Percentiles rank a stretch among this genome's conserved stretches.
phyloP scores from a whole-genome alignment of 2,113 vertebrate species.

The Baryphthengus martii region DNA sequence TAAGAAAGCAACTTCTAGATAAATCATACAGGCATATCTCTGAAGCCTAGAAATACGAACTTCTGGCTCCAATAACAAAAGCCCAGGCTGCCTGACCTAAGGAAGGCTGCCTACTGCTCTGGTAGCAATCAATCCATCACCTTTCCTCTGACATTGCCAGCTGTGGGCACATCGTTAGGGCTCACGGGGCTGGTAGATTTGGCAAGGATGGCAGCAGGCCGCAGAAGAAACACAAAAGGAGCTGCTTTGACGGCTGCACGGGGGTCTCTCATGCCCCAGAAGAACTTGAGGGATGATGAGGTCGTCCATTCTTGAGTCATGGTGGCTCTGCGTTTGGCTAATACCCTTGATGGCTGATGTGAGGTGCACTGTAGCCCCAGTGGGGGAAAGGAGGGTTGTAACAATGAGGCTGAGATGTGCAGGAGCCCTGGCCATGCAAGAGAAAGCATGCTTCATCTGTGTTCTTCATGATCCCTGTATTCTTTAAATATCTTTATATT shows the following conservation, averaged over 20 bases:
- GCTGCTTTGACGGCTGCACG: background rate
- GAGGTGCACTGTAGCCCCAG: background rate
- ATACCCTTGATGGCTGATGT: background rate
- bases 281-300: background rate
- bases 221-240: background rate
- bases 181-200: background rate
- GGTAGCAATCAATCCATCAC: background rate
- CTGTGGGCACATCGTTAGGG: background rate
- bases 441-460: background rate
- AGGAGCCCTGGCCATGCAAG: background rate
- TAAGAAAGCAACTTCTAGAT: conserved; percentile 39
- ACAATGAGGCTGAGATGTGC: background rate
- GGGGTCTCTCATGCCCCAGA: background rate
- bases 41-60: conserved; percentile 26
- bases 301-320: rapidly evolving
- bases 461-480: background rate
- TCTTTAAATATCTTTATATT: background rate
- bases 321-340: background rate
- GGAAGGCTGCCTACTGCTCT: background rate
- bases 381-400: background rate
- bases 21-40: conserved; percentile 33
- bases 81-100: background rate
- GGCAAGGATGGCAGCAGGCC: background rate
- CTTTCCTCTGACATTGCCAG: background rate
- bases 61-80: conserved; percentile 24